These are phyloP conservation scores for Diarsia brunnea DNA, from an alignment of 2,888 invertebrate genomes.

Conservation along the genomic window DNA sequence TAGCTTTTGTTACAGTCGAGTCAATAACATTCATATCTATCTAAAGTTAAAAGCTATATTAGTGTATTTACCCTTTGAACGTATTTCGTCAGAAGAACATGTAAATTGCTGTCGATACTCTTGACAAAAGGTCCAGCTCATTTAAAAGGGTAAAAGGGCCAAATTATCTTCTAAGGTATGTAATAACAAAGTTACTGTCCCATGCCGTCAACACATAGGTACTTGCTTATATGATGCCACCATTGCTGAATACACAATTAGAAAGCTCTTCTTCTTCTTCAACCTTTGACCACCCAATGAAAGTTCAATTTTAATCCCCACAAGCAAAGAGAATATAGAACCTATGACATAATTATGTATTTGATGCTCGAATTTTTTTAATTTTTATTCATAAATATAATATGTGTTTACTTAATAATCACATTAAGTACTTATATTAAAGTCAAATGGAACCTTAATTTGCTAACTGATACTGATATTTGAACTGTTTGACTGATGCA, in stretches of 20 bases:
- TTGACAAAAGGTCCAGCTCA: constrained; percentile 26
- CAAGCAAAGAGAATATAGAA: not conserved
- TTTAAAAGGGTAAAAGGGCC: too few species aligned
- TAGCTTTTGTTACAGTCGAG: not conserved
- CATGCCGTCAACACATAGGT: not conserved
- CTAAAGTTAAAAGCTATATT: not conserved
- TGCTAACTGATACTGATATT: constrained; percentile 2
- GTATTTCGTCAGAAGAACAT: not conserved
- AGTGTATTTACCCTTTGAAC: too few species aligned
- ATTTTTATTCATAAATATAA: too few species aligned
- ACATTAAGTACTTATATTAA: not conserved
- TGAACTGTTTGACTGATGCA: constrained; percentile 1
- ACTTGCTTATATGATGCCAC: not conserved
- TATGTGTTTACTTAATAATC: constrained; percentile 6
- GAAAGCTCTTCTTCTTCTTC: too few species aligned
- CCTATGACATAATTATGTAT: not conserved
- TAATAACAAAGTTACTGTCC: not conserved
- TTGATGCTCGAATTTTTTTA: not conserved
- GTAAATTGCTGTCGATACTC: constrained; percentile 1
- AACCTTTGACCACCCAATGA: too few species aligned
- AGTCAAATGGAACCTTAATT: not conserved
- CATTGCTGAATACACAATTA: not conserved
- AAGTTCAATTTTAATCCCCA: too few species aligned
- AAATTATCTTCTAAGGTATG: constrained; percentile 5
- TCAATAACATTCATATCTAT: too few species aligned